phyloP scores from a whole-genome alignment of 2,888 invertebrate genomes.

The Dolichomitus sp. region DNA sequence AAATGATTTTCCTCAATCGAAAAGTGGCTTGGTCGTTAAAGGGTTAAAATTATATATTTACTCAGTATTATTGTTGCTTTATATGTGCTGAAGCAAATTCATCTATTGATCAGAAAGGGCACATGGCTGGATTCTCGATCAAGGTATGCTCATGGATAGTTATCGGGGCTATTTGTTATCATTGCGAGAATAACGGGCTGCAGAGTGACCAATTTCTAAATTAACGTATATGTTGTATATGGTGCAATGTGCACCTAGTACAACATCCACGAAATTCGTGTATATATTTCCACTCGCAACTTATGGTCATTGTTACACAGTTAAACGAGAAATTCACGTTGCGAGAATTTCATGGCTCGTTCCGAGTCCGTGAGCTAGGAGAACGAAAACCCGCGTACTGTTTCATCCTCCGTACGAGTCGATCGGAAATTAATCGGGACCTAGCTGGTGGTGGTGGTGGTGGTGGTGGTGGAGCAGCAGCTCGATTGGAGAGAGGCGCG shows the following conservation, averaged over 20 bases:
- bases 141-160: constrained; percentile 17
- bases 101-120: too few relatives aligned
- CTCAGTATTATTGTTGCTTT: neutral
- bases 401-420: constrained; percentile 32
- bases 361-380: neutral
- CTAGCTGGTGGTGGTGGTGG: neutral
- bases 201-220: constrained; percentile 71
- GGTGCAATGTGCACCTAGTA: neutral
- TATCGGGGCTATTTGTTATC: constrained; percentile 59
- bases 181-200: constrained; percentile 64
- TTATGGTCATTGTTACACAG: constrained; percentile 3
- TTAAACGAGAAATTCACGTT: neutral
- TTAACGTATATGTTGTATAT: neutral
- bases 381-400: constrained; percentile 16
- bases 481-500: constrained; percentile 43
- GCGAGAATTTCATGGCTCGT: constrained; percentile 5
- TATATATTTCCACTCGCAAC: constrained; percentile 13
- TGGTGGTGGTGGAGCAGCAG: neutral
- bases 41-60: neutral
- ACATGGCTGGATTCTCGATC: neutral
- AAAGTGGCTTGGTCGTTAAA: too few relatives aligned
- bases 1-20: too few relatives aligned
- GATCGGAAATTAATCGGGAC: constrained; percentile 68
- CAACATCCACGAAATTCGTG: neutral
- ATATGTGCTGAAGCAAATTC: neutral